These are phyloP conservation scores for Danio albolineatus DNA, from an alignment of 2,797 vertebrate species.

Conservation along the genomic window DNA sequence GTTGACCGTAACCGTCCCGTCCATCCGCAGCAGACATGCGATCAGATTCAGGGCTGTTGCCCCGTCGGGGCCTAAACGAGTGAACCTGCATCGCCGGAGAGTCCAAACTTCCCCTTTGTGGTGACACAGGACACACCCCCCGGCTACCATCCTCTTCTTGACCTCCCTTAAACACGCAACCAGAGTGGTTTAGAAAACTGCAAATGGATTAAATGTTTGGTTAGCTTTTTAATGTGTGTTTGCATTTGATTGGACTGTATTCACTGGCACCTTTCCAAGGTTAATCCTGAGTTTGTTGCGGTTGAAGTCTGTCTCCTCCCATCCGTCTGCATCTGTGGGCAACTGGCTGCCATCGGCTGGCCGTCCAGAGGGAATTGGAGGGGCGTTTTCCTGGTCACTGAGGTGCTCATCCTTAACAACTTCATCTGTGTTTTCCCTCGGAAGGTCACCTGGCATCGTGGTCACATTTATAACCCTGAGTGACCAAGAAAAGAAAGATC, in stretches of 20 bases:
- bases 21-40: slow-evolving; percentile 91
- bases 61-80: slow-evolving; percentile 87
- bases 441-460: slow-evolving; percentile 87
- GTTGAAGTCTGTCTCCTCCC: slow-evolving; percentile 98
- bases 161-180: slow-evolving; percentile 75
- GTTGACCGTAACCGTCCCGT: slow-evolving; percentile 88
- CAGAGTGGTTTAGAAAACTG: neutral
- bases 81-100: slow-evolving; percentile 88
- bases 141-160: slow-evolving; percentile 89
- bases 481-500: slow-evolving; percentile 1
- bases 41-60: slow-evolving; percentile 95
- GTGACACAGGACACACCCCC: slow-evolving; percentile 85
- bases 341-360: slow-evolving; percentile 74
- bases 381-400: slow-evolving; percentile 97
- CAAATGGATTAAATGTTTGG: neutral
- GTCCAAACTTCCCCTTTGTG: slow-evolving; percentile 85
- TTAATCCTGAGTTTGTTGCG: slow-evolving; percentile 98
- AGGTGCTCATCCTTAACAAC: slow-evolving; percentile 95
- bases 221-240: neutral
- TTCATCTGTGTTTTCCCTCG: slow-evolving; percentile 96
- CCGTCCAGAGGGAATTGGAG: slow-evolving; percentile 78
- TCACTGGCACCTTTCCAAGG: slow-evolving; percentile 88
- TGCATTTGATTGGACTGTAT: neutral
- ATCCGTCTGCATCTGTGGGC: slow-evolving; percentile 84
- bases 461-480: slow-evolving; percentile 76